These are phyloP conservation scores for Leptinotarsa lineolata DNA, from an alignment of 1,140 invertebrate species.

Conservation along the genomic window DNA sequence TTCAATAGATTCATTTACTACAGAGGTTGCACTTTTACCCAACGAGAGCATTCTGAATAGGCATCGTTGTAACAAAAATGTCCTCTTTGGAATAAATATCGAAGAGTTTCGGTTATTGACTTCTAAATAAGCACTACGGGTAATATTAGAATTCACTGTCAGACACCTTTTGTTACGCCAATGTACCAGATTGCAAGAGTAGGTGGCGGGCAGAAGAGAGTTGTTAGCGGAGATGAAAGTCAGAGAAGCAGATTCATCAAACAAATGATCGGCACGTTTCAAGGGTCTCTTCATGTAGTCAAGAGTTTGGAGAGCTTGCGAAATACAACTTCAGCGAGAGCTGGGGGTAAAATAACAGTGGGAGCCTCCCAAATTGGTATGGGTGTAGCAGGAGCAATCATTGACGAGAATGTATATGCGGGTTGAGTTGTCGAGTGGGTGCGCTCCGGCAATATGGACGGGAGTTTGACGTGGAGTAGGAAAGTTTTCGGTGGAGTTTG, in stretches of 20 bases:
- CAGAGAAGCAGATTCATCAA: conserved; percentile 44
- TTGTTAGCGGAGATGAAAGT: conserved; percentile 40
- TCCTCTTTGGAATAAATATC: no score
- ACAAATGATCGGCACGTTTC: conserved; percentile 49
- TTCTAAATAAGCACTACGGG: no score
- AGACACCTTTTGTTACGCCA: neutral
- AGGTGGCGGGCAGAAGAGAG: conserved; percentile 22
- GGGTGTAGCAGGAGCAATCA: conserved; percentile 7
- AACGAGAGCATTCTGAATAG: no score
- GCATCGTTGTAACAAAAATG: no score
- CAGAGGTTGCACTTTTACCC: no score
- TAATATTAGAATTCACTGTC: no score
- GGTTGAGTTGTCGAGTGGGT: conserved; percentile 2
- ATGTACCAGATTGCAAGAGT: neutral
- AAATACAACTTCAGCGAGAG: conserved; percentile 30
- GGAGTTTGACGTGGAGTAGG: neutral
- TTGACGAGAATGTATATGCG: conserved; percentile 4
- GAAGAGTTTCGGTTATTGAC: no score
- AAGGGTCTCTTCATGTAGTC: conserved; percentile 46
- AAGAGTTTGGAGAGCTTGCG: conserved; percentile 42
- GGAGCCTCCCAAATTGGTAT: conserved; percentile 7
- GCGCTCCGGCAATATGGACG: neutral
- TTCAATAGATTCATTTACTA: no score
- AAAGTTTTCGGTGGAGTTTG: neutral
- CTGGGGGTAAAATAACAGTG: conserved; percentile 13